Base-by-base conservation (phyloP, 2,113 vertebrate genomes). In the Zeus faber region DNA sequence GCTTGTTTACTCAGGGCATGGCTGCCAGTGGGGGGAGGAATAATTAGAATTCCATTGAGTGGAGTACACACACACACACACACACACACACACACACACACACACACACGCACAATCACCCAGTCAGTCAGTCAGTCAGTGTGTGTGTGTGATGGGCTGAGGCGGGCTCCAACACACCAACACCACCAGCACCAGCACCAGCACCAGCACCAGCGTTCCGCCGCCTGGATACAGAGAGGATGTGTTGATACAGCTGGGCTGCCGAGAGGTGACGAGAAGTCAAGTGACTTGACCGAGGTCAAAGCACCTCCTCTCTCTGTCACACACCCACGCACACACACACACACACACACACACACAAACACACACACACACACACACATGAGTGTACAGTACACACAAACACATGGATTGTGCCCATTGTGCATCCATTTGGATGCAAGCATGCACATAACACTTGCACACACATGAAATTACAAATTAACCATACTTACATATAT, bases 211-310 rank as follows among this genome's bases (percentile, higher is more conserved):
- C 2, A 57, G 62, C 69, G 66, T 77, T 78, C 77, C 72, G 63
- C 67, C 65, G 70, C 65, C 71, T 58, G 58, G 62, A 50, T 27
- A 77, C 39, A 76, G 49, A 41, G 3, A 62, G 64, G 74, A 59
- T 49, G 61, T 88, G 84, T 88, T 89, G 85, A 83, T 86, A 81
- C 87, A 89, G 87, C 87, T 89, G 87, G 82, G 69, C 52, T 23
- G 69, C 71, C 72, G 74, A 52, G 72, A 84, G 67, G 84, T 80
- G 82, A 63, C 39, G 73, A 86, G 83, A 85, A 83, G 83, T 88
- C 83, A 87, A 88, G 81, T 86, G 84, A 81, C 82, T 84, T 83
- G 81, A 86, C 78, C 70, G 43, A 58, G 79, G 84, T 87, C 85
- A 83, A 62, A 72, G 67, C 70, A 75, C 68, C 71, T 67, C 48